phyloP scores from a whole-genome alignment of 2,797 vertebrate genomes.

The Amniataba percoides region DNA sequence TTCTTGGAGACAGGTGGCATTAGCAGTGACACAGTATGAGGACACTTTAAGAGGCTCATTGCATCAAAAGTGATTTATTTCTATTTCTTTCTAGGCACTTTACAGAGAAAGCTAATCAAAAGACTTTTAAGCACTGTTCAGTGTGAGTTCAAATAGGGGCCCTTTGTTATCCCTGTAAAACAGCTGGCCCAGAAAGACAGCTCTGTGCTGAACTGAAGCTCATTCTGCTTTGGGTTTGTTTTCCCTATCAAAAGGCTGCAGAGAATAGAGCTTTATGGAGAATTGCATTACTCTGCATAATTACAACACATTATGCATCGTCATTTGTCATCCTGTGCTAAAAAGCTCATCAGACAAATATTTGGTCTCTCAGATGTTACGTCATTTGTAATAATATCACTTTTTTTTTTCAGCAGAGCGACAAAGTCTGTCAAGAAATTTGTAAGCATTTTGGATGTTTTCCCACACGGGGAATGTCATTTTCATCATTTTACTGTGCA shows the following conservation, averaged over 20 bases:
- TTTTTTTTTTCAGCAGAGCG: slow-evolving; percentile 38
- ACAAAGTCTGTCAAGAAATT: slow-evolving; percentile 49
- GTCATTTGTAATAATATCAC: slow-evolving; percentile 54
- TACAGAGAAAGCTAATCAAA: slow-evolving; percentile 29
- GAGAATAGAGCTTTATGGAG: slow-evolving; percentile 73
- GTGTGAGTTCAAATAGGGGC: slow-evolving; percentile 46
- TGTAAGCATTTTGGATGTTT: slow-evolving; percentile 9
- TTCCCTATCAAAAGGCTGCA: slow-evolving; percentile 73
- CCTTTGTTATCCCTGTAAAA: slow-evolving; percentile 65
- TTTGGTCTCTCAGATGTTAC: slow-evolving; percentile 59
- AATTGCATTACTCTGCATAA: slow-evolving; percentile 77
- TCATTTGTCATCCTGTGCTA: slow-evolving; percentile 68
- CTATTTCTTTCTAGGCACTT: slow-evolving; percentile 16
- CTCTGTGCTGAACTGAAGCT: slow-evolving; percentile 52
- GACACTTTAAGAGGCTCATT: not conserved
- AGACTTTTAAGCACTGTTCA: not conserved
- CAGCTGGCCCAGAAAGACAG: slow-evolving; percentile 69
- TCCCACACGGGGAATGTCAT: slow-evolving; percentile 8
- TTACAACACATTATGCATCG: slow-evolving; percentile 76
- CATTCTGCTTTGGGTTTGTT: slow-evolving; percentile 69
- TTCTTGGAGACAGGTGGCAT: slow-evolving; percentile 8
- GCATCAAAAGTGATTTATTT: slow-evolving; percentile 11
- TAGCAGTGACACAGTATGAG: slow-evolving; percentile 1
- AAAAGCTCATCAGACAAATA: slow-evolving; percentile 78
- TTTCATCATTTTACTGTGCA: slow-evolving; percentile 7